phyloP scores from a whole-genome alignment of 1,140 invertebrate species.

The Drosophila sproati region DNA sequence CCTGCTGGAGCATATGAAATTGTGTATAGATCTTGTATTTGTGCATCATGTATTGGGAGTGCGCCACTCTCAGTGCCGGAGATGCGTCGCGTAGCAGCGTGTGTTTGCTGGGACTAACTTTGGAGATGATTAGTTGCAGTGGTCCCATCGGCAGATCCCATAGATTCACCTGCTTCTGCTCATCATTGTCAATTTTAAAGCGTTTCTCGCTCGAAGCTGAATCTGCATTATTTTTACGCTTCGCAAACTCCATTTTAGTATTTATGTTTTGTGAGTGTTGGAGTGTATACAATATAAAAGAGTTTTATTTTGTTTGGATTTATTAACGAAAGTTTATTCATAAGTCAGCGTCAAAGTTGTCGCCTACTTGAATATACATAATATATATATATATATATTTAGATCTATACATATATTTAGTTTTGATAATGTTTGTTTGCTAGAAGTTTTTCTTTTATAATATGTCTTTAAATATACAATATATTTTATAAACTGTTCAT shows the following conservation, averaged over 20 bases:
- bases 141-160: slow-evolving; percentile 24
- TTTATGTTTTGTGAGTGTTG: background rate
- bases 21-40: background rate
- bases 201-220: background rate
- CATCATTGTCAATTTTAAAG: background rate
- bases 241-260: slow-evolving; percentile 1
- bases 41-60: slow-evolving; percentile 18
- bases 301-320: background rate
- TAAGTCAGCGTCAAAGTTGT: slow-evolving; percentile 2
- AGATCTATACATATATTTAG: background rate
- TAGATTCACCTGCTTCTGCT: background rate
- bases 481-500: slow-evolving; percentile 32
- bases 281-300: background rate
- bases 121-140: slow-evolving; percentile 21
- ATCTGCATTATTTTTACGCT: background rate
- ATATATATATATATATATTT: background rate
- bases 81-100: background rate
- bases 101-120: slow-evolving; percentile 9
- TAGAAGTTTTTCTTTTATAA: slow-evolving; percentile 10
- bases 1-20: background rate
- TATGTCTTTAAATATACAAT: slow-evolving; percentile 27
- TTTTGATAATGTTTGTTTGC: background rate
- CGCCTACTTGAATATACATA: background rate
- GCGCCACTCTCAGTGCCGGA: background rate
- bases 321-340: slow-evolving; percentile 40